Evolutionary conservation across 2,888 invertebrate species (phyloP).

Genomic region (Thymelicus acteon): DNA sequence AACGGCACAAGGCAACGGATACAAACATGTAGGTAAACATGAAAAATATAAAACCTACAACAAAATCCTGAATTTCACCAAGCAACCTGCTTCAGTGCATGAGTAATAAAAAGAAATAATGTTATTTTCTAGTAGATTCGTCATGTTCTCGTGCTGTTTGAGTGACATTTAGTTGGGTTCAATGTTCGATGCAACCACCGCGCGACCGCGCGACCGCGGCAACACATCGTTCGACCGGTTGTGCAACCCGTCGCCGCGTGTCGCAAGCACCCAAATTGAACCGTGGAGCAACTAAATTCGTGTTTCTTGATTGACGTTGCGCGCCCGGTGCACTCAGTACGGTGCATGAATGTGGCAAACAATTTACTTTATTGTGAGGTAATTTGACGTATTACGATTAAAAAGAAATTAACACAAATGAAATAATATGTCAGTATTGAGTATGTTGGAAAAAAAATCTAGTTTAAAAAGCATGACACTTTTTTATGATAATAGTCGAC

Average conservation of each 20-base stretch:
- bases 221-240: constrained; percentile 36
- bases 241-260: constrained; percentile 31
- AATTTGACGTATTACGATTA: not conserved
- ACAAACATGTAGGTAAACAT: too few species aligned
- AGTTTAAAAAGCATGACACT: too few species aligned
- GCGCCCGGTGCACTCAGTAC: not conserved
- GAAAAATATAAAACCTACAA: too few species aligned
- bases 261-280: constrained; percentile 40
- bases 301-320: constrained; percentile 19
- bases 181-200: constrained; percentile 27
- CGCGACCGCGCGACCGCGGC: constrained; percentile 16
- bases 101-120: not conserved
- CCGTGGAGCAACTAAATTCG: constrained; percentile 13
- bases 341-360: not conserved
- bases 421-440: too few species aligned
- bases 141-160: constrained; percentile 1
- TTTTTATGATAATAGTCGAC: too few species aligned
- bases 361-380: not conserved
- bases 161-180: constrained; percentile 31
- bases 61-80: not conserved
- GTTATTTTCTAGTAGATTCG: not conserved
- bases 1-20: too few species aligned
- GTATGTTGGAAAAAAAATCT: too few species aligned
- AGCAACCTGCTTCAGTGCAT: not conserved
- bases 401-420: not conserved